Base-by-base conservation (phyloP, 2,797 vertebrate genomes). In the Anabas testudineus region DNA sequence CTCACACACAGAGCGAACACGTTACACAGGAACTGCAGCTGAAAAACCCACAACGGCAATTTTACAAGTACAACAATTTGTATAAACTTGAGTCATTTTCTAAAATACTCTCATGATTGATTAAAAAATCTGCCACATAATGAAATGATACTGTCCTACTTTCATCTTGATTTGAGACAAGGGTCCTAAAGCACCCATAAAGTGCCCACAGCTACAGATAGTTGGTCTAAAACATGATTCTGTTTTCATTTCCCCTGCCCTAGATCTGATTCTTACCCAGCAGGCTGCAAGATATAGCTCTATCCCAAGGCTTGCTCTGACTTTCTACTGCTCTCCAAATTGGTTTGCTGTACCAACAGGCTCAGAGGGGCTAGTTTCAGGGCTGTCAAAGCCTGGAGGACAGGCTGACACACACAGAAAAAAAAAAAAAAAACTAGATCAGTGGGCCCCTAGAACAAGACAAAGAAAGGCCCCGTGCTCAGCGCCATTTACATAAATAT, bases 271-370 rank as follows among this genome's bases (percentile, higher is more conserved):
- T 83, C 51, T 55, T 57, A 67, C 87, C 83, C 84, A 87, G 79
- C 80, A 84, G 81, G 83, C 84, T 87, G 76, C 74, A 61, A 89
- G 87, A 86, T 82, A 86, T 82, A 83, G 57, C 85, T 87, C 53
- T 91, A 70, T 90, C 93, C 90, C 61, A 65, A 78, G 92, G 92
- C 86, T 67, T 69, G 74, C 82, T 85, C 81, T 91, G 87, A 92
- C 91, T 91, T 92, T 93, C 84, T 87, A 28, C 73, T 8, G 62
- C 62, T 82, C 82, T 86, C 51, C 78, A 75, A 82, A 88, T 82
- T 85, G 70, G 67, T 69, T 89, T 24, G 55, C 72, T 74, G 69
- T 86, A 87, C 83, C 86, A 84, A 51, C 76, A 81, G 47, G 67
- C 82, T 83, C 76, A 71, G 61, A 77, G 51, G 61, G 75, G 73